Evolutionary conservation across 2,113 vertebrate genomes (phyloP).

Genomic region (Datnioides undecimradiatus): DNA sequence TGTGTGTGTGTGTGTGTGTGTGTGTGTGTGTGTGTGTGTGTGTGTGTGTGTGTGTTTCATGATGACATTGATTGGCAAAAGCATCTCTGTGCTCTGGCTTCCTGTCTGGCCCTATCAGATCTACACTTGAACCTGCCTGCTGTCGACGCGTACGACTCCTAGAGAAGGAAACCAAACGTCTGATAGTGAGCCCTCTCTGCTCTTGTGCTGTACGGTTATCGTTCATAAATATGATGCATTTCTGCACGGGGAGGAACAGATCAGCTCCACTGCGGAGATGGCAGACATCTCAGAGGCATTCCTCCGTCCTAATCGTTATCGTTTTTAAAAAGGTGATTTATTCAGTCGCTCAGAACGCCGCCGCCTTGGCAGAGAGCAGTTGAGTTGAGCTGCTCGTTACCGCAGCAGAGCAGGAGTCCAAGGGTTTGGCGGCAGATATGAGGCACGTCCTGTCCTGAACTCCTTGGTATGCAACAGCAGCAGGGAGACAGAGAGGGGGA

Average conservation of each 20-base stretch:
- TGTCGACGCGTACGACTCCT: slow-evolving; percentile 28
- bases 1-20: slow-evolving; percentile 10
- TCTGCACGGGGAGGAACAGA: slow-evolving; percentile 13
- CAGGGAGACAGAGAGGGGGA: slow-evolving; percentile 5
- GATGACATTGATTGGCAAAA: slow-evolving; percentile 69
- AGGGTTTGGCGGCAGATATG: slow-evolving; percentile 47
- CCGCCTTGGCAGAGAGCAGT: slow-evolving; percentile 11
- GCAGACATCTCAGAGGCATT: slow-evolving; percentile 22
- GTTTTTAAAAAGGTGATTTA: slow-evolving; percentile 56
- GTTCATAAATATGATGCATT: slow-evolving; percentile 59
- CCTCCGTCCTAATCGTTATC: slow-evolving; percentile 42
- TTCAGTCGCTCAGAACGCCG: slow-evolving; percentile 31
- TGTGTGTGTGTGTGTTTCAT: slow-evolving; percentile 35
- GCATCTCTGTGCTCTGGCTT: slow-evolving; percentile 57
- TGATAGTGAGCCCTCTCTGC: slow-evolving; percentile 51
- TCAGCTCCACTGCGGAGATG: slow-evolving; percentile 9
- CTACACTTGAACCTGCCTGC: slow-evolving; percentile 65
- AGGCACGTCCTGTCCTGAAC: slow-evolving; percentile 43
- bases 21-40: slow-evolving; percentile 20
- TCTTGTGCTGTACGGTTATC: slow-evolving; percentile 41
- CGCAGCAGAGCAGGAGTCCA: slow-evolving; percentile 28
- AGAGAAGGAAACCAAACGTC: slow-evolving; percentile 28
- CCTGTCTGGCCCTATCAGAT: slow-evolving; percentile 70
- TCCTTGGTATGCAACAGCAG: slow-evolving; percentile 40
- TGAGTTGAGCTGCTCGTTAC: slow-evolving; percentile 23